A percentile compares a stretch with the other conserved stretches of the same genome.
phyloP scores from a whole-genome alignment of 2,113 vertebrate species.

The Phalacrocorax carbo region DNA sequence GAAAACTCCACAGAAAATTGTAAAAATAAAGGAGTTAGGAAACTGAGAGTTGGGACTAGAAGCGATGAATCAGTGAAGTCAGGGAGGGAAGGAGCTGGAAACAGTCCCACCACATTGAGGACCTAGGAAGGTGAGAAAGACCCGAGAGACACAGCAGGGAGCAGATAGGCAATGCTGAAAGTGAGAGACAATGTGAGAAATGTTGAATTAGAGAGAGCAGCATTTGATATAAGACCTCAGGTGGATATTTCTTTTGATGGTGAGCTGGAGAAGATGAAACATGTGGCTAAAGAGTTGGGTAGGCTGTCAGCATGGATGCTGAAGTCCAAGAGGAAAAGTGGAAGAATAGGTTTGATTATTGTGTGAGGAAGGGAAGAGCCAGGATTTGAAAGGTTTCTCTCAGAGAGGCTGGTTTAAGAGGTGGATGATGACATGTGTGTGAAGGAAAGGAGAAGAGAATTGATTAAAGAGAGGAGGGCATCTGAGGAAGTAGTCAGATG shows the following conservation, averaged over 20 bases:
- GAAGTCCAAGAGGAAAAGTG: neutral
- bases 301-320: neutral
- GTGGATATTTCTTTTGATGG: neutral
- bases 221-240: neutral
- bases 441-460: neutral
- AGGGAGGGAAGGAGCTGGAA: neutral
- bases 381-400: neutral
- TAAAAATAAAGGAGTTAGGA: neutral
- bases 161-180: neutral
- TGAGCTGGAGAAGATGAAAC: neutral
- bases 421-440: neutral
- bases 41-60: neutral
- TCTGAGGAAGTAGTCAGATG: neutral
- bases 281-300: accelerated
- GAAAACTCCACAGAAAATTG: neutral
- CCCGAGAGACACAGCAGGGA: neutral
- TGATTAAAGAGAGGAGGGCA: neutral
- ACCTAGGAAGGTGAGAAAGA: neutral
- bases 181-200: neutral
- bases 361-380: neutral
- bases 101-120: accelerated
- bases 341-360: neutral
- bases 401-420: neutral
- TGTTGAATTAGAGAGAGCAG: neutral
- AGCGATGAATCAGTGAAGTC: neutral